A percentile compares a stretch with the other conserved stretches of the same genome.
phyloP scores from a whole-genome alignment of 1,140 invertebrate genomes.

The Lordiphosa stackelbergi region DNA sequence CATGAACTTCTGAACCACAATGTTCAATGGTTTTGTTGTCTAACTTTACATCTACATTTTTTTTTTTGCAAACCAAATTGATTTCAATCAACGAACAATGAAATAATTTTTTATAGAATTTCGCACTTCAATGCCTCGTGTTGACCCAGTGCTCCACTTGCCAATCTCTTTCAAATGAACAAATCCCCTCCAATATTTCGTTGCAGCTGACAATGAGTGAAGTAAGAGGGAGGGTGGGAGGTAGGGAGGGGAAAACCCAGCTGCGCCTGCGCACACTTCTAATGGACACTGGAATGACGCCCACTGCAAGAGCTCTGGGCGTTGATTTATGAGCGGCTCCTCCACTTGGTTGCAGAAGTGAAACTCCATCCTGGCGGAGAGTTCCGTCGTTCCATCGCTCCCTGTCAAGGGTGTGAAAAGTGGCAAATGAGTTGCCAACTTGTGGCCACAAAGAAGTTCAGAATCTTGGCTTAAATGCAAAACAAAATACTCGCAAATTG shows the following conservation, averaged over 20 bases:
- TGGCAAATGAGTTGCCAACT: constrained; percentile 43
- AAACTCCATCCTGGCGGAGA: constrained; percentile 8
- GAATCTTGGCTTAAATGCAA: constrained; percentile 34
- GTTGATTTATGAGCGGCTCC: constrained; percentile 67
- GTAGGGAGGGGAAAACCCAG: constrained; percentile 9
- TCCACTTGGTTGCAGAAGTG: constrained; percentile 28
- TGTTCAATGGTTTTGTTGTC: constrained; percentile 10
- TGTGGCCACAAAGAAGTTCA: constrained; percentile 12
- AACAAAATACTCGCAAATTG: constrained; percentile 60
- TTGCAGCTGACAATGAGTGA: constrained; percentile 58
- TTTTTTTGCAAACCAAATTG: constrained; percentile 56
- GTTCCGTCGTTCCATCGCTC: background rate
- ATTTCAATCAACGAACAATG: constrained; percentile 66
- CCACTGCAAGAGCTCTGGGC: constrained; percentile 47
- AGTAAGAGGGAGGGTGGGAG: background rate
- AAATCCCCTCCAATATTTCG: constrained; percentile 31
- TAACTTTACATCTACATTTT: constrained; percentile 4
- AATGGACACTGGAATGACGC: constrained; percentile 62
- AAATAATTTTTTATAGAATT: constrained; percentile 66
- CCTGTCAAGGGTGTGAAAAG: constrained; percentile 48
- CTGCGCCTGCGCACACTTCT: constrained; percentile 66
- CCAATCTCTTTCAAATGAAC: constrained; percentile 44
- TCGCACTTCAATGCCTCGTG: constrained; percentile 49
- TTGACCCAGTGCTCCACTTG: constrained; percentile 55
- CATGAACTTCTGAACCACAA: constrained; percentile 56